A percentile compares a stretch with the other conserved stretches of the same genome.
Evolutionary conservation across 2,888 invertebrate genomes (phyloP).

Genomic region (Thalpophila matura): DNA sequence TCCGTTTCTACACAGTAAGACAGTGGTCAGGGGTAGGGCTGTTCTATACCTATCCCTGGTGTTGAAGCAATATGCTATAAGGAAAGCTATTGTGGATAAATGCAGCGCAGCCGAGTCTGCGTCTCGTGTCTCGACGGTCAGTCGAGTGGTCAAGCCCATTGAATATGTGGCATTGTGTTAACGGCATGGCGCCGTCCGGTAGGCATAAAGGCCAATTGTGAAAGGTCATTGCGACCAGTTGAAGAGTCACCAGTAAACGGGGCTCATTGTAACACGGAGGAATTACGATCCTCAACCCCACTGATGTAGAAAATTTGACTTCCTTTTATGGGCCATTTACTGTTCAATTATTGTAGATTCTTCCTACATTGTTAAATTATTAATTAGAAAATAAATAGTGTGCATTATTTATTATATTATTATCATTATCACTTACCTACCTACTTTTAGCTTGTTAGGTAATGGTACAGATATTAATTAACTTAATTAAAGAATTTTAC

Average conservation of each 20-base stretch:
- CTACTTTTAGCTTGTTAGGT: no score
- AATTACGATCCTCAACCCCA: conserved; percentile 58
- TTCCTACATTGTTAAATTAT: no score
- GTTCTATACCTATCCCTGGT: conserved; percentile 46
- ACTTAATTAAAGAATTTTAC: no score
- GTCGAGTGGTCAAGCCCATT: conserved; percentile 47
- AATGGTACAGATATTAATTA: no score
- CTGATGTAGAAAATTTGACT: conserved; percentile 66
- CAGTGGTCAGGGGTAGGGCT: conserved; percentile 55
- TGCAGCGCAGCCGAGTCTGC: conserved; percentile 48
- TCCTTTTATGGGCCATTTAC: conserved; percentile 43
- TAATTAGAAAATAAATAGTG: no score
- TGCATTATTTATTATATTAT: no score
- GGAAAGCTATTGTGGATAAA: conserved; percentile 55
- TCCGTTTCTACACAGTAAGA: conserved; percentile 67
- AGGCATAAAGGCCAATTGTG: conserved; percentile 31
- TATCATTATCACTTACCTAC: no score
- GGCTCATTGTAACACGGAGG: conserved; percentile 55
- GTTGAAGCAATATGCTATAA: conserved; percentile 51
- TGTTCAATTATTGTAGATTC: no score
- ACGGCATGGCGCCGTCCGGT: conserved; percentile 42
- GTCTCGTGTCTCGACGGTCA: conserved; percentile 30
- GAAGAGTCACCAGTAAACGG: conserved; percentile 52
- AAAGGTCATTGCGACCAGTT: conserved; percentile 38
- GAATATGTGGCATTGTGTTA: conserved; percentile 30